Percentiles rank a stretch among this genome's conserved stretches.
These are phyloP conservation scores for Drosophila flavopinicola DNA, from an alignment of 2,888 invertebrate genomes.

Conservation along the genomic window DNA sequence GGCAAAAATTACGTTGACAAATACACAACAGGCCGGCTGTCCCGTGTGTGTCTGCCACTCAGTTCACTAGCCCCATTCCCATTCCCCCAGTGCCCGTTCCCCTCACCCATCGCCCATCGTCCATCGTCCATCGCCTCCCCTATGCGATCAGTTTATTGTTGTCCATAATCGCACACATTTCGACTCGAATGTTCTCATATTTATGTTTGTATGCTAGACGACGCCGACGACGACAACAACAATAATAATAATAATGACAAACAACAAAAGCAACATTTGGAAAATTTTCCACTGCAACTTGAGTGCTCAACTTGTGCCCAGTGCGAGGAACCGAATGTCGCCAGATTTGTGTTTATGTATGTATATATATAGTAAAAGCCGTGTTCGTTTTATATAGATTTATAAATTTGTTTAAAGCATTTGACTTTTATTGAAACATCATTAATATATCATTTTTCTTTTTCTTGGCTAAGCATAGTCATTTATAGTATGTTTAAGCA, in stretches of 20 bases:
- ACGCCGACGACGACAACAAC: slow-evolving; percentile 15
- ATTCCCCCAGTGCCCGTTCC: neutral
- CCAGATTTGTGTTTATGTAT: slow-evolving; percentile 10
- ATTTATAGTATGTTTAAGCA: slow-evolving; percentile 31
- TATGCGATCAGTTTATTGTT: slow-evolving; percentile 14
- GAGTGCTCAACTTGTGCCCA: slow-evolving; percentile 9
- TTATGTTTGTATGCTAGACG: slow-evolving; percentile 56
- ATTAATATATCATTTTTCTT: slow-evolving; percentile 10
- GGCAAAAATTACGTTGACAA: slow-evolving; percentile 79
- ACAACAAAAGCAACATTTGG: slow-evolving; percentile 18
- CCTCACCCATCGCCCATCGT: neutral
- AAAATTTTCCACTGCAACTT: slow-evolving; percentile 65
- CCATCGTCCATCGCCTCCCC: neutral
- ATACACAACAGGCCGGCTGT: slow-evolving; percentile 53
- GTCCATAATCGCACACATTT: slow-evolving; percentile 43
- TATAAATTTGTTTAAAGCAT: slow-evolving; percentile 49
- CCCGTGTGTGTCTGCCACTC: slow-evolving; percentile 29
- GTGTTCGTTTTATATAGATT: neutral
- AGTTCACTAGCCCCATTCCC: slow-evolving; percentile 4
- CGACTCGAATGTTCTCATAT: slow-evolving; percentile 57
- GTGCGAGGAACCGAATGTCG: slow-evolving; percentile 2
- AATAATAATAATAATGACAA: slow-evolving; percentile 20
- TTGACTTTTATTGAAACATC: slow-evolving; percentile 60
- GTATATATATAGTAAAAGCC: neutral
- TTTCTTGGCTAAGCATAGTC: slow-evolving; percentile 41